These are phyloP conservation scores for Vireo altiloquus DNA, from an alignment of 2,113 vertebrate genomes.

Conservation along the genomic window DNA sequence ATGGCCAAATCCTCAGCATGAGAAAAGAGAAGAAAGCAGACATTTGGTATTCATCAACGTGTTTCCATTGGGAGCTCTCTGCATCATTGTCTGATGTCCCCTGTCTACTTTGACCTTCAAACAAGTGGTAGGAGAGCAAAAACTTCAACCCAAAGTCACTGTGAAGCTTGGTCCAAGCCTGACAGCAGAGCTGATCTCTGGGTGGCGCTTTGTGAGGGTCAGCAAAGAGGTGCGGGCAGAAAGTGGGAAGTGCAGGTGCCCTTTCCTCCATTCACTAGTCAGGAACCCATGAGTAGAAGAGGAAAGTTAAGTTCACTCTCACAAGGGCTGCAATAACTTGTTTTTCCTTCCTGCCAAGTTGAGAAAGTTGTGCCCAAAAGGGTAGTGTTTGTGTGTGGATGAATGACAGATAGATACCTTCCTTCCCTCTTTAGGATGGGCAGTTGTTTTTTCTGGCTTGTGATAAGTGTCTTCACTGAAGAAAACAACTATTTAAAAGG, in stretches of 20 bases:
- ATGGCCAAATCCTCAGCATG: not conserved
- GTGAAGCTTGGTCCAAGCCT: not conserved
- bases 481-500: not conserved
- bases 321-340: not conserved
- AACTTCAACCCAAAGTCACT: not conserved
- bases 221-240: not conserved
- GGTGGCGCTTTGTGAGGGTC: not conserved
- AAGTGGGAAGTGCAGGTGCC: not conserved
- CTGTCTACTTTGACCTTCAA: not conserved
- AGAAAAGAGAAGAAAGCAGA: not conserved
- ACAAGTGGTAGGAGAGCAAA: not conserved
- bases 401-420: not conserved
- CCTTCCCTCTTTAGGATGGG: not conserved
- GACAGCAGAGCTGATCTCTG: not conserved
- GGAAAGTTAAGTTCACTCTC: not conserved
- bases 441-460: not conserved
- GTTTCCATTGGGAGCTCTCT: not conserved
- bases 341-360: not conserved
- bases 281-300: not conserved
- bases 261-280: not conserved
- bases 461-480: not conserved
- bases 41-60: not conserved
- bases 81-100: not conserved
- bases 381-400: not conserved
- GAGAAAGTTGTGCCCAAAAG: not conserved